Conservation (phyloP, 2,888 invertebrate genomes). For the Pseudeuparius sepicola region DNA sequence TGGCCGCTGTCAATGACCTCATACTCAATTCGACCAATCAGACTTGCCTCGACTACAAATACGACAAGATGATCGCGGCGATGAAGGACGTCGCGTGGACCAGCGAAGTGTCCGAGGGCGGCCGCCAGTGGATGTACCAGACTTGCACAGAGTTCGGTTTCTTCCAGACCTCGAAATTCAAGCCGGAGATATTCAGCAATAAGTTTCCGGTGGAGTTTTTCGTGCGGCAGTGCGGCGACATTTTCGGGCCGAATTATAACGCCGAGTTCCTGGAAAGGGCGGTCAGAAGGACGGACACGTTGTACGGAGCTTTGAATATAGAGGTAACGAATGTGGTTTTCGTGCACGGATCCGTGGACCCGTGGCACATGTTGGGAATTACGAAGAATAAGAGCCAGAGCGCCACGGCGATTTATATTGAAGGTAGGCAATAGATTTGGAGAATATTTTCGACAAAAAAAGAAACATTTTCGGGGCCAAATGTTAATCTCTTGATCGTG, state of each 20-base stretch:
- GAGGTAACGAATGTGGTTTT: constrained; percentile 65
- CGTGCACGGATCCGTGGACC: constrained; percentile 83
- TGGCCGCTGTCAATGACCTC: constrained; percentile 64
- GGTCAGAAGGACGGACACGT: constrained; percentile 62
- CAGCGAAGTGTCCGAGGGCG: constrained; percentile 51
- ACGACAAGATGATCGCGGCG: constrained; percentile 61
- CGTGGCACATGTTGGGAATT: constrained; percentile 76
- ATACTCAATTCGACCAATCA: constrained; percentile 55
- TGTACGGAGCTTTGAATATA: constrained; percentile 68
- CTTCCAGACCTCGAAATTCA: constrained; percentile 76
- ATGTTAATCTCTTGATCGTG: no score
- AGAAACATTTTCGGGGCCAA: no score
- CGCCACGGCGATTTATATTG: constrained; percentile 63
- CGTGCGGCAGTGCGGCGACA: constrained; percentile 69
- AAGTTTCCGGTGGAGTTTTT: constrained; percentile 69
- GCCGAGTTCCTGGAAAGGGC: constrained; percentile 49
- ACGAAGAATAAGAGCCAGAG: constrained; percentile 45
- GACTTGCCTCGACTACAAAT: constrained; percentile 76
- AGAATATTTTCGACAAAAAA: background rate
- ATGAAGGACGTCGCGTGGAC: constrained; percentile 60
- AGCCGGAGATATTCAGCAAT: constrained; percentile 58
- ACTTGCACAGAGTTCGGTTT: constrained; percentile 95
- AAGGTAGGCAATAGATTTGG: constrained; percentile 26
- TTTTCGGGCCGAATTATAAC: constrained; percentile 67
- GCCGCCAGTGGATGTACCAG: constrained; percentile 88